These are phyloP conservation scores for Allobates femoralis DNA, from an alignment of 2,797 vertebrate species.

Conservation along the genomic window DNA sequence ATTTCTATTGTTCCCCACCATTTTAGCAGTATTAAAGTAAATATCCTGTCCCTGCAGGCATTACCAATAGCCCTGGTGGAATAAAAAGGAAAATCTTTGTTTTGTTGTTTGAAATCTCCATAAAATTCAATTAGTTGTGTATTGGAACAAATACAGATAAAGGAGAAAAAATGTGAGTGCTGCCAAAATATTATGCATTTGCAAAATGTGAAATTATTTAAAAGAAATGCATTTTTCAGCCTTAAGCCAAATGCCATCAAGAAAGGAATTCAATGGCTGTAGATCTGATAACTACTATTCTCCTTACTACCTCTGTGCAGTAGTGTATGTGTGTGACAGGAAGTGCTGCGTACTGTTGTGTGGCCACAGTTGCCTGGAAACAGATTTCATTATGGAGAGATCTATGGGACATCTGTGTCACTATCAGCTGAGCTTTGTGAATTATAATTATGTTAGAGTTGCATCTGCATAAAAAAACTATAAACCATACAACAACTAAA, in stretches of 20 bases:
- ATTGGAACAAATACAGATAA: neutral
- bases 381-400: conserved; percentile 69
- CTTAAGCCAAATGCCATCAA: conserved; percentile 36
- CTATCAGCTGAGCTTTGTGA: conserved; percentile 64
- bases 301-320: conserved; percentile 68
- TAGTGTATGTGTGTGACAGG: conserved; percentile 64
- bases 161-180: conserved; percentile 1
- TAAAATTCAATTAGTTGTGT: conserved; percentile 7
- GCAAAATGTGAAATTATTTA: conserved; percentile 6
- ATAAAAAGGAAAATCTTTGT: conserved; percentile 5
- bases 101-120: neutral
- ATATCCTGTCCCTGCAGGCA: neutral
- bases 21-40: neutral
- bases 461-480: conserved; percentile 39
- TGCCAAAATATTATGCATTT: conserved; percentile 14
- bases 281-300: conserved; percentile 70
- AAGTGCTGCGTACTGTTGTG: conserved; percentile 72
- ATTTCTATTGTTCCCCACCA: neutral
- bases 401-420: conserved; percentile 70
- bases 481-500: conserved; percentile 28
- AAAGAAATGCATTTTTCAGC: conserved; percentile 8
- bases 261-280: conserved; percentile 61
- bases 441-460: conserved; percentile 66
- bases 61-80: neutral
- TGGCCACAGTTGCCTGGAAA: conserved; percentile 75